Percentiles rank a stretch among this genome's conserved stretches.
These are phyloP conservation scores for Hippolais icterina DNA, from an alignment of 2,113 vertebrate genomes.

Conservation along the genomic window DNA sequence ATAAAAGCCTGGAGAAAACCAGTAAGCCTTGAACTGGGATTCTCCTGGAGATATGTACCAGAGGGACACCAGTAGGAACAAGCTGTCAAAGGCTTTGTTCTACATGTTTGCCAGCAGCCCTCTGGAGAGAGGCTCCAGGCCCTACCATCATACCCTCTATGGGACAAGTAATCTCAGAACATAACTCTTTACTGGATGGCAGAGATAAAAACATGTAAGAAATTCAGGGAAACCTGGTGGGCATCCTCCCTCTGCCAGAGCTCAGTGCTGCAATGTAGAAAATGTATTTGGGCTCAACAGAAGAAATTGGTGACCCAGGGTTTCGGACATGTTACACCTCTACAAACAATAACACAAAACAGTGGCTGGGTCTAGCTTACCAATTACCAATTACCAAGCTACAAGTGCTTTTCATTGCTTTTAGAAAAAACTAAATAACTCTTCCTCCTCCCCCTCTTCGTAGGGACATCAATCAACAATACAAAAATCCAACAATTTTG, in stretches of 20 bases:
- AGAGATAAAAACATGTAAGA: not conserved
- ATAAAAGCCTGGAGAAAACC: conserved; percentile 8
- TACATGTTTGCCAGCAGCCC: not conserved
- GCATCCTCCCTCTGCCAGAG: not conserved
- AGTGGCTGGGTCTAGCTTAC: not conserved
- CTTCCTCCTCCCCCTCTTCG: not conserved
- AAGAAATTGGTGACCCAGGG: not conserved
- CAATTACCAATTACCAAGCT: too few relatives aligned
- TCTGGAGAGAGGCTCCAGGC: not conserved
- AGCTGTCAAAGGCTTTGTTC: not conserved
- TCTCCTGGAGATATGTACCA: not conserved
- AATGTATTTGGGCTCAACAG: not conserved
- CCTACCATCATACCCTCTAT: not conserved
- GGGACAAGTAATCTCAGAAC: not conserved
- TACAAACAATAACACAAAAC: not conserved
- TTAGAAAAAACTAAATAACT: not conserved
- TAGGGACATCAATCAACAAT: not conserved
- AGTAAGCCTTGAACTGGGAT: not conserved
- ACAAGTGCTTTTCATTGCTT: not conserved
- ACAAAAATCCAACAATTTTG: not conserved
- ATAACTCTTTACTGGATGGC: not conserved
- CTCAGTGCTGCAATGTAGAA: not conserved
- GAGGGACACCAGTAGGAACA: not conserved
- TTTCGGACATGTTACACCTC: not conserved
- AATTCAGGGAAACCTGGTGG: not conserved